phyloP scores from a whole-genome alignment of 2,797 vertebrate species.

The Crax fasciolata region DNA sequence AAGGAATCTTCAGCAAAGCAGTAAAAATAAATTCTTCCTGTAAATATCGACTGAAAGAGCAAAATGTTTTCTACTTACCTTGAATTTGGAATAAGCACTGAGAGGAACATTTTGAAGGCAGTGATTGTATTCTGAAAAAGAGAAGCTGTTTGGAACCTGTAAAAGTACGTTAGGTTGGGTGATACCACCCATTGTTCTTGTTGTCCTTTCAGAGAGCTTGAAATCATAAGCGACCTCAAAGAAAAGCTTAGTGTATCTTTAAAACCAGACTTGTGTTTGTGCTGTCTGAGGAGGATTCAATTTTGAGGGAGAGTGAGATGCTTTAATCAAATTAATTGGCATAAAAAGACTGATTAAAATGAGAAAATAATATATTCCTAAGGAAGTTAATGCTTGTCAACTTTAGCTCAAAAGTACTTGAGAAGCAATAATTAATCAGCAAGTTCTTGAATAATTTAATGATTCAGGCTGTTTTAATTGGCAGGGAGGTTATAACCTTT shows the following conservation, averaged over 20 bases:
- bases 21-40: background rate
- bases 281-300: background rate
- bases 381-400: constrained; percentile 20
- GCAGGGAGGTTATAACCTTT: constrained; percentile 24
- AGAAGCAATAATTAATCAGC: constrained; percentile 48
- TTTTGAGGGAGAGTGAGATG: background rate
- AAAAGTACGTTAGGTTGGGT: background rate
- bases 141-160: background rate
- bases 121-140: background rate
- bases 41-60: background rate
- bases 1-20: background rate
- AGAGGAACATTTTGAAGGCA: background rate
- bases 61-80: background rate
- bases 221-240: background rate
- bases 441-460: constrained; percentile 44
- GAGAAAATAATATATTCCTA: constrained; percentile 33
- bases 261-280: background rate
- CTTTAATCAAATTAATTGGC: constrained; percentile 56
- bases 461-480: constrained; percentile 22
- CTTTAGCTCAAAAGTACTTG: constrained; percentile 10
- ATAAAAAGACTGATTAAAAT: background rate
- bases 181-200: background rate
- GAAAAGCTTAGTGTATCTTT: background rate
- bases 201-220: background rate
- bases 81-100: background rate